These are phyloP conservation scores for Indicator indicator DNA, from an alignment of 2,113 vertebrate genomes.

Conservation along the genomic window DNA sequence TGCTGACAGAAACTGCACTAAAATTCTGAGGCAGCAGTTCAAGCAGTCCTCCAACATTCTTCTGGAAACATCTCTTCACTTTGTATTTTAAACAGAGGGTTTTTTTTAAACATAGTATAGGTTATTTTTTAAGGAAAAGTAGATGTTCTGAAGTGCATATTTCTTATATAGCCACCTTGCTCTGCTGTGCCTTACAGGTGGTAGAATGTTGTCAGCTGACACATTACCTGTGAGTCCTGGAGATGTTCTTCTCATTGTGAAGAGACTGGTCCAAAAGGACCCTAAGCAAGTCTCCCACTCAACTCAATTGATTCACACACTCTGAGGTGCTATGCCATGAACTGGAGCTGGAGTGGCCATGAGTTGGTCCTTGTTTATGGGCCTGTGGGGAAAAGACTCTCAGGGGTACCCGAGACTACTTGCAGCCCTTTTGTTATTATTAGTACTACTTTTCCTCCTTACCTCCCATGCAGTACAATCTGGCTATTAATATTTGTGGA, in stretches of 20 bases:
- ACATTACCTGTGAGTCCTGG: neutral
- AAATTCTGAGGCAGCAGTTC: neutral
- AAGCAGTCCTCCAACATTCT: neutral
- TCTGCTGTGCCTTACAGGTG: neutral
- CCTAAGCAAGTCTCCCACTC: neutral
- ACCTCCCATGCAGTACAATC: neutral
- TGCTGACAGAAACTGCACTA: neutral
- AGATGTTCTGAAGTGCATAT: fast-evolving
- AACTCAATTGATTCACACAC: fast-evolving
- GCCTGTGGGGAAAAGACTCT: neutral
- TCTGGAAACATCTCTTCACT: neutral
- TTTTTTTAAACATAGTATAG: neutral
- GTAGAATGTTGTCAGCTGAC: neutral
- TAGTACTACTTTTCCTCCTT: neutral
- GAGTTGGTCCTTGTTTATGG: neutral
- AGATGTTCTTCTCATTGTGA: neutral
- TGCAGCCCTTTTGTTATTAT: neutral
- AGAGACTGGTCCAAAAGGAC: neutral
- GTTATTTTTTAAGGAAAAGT: neutral
- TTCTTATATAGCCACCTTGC: neutral
- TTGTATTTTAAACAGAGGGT: neutral
- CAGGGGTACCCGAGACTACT: neutral
- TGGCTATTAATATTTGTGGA: neutral
- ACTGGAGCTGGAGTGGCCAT: fast-evolving
- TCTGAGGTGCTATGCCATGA: fast-evolving